A percentile compares a stretch with the other conserved stretches of the same genome.
Conservation (phyloP, 2,888 invertebrate species). For the Temnothorax rugatulus region DNA sequence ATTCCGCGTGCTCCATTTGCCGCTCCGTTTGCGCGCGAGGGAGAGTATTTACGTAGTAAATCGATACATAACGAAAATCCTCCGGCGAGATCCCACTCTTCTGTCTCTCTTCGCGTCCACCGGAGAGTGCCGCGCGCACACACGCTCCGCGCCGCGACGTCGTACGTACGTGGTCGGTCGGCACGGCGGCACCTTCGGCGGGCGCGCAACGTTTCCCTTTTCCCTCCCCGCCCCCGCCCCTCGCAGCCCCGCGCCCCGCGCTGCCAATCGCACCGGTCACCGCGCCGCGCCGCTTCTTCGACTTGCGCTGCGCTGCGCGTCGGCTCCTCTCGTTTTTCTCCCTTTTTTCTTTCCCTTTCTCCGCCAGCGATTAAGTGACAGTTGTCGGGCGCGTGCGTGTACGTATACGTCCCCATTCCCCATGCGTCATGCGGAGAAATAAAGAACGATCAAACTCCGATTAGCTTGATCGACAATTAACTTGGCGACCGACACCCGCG, state of each 20-base stretch:
- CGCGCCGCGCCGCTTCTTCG: conserved; percentile 20
- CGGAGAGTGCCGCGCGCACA: conserved; percentile 8
- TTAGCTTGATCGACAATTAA: neutral
- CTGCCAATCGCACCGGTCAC: neutral
- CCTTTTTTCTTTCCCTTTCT: neutral
- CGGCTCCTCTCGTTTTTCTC: neutral
- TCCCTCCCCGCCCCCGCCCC: neutral
- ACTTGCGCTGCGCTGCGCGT: neutral
- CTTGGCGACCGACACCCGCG: neutral
- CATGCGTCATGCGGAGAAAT: neutral
- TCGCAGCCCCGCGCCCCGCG: neutral
- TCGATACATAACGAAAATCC: conserved; percentile 77
- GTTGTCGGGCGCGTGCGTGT: neutral
- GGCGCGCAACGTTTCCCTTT: conserved; percentile 2
- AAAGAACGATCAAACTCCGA: neutral
- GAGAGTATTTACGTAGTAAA: conserved; percentile 74
- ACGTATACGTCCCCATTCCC: neutral
- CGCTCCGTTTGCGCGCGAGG: conserved; percentile 51
- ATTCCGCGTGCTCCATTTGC: conserved; percentile 77
- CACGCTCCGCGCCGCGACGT: neutral
- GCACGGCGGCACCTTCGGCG: conserved; percentile 1
- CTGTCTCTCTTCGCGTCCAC: neutral
- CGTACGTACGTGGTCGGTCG: neutral
- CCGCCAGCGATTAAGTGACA: conserved; percentile 20
- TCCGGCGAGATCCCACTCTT: conserved; percentile 43